Percentiles rank a stretch among this genome's conserved stretches.
Conservation (phyloP, 2,113 vertebrate genomes). For the Neolamprologus brichardi region DNA sequence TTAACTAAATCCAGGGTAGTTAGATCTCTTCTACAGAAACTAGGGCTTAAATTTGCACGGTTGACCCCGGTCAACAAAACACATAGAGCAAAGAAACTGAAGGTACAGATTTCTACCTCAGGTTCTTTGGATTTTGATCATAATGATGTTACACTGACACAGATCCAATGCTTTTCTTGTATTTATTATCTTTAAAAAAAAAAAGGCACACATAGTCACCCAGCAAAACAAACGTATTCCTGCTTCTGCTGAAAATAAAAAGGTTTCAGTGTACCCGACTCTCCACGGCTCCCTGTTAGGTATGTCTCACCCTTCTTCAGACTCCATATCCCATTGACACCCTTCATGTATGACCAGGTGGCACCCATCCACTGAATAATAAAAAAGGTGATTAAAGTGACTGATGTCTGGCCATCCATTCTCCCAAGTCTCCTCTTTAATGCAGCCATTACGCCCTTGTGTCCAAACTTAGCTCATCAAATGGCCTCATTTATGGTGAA, state of each 20-base stretch:
- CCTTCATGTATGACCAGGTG: conserved; percentile 62
- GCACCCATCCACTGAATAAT: conserved; percentile 65
- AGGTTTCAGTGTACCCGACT: conserved; percentile 12
- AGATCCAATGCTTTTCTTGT: conserved; percentile 53
- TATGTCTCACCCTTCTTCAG: conserved; percentile 1
- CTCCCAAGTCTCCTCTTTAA: conserved; percentile 58
- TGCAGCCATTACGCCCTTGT: conserved; percentile 54
- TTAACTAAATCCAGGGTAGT: not conserved
- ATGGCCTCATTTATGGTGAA: conserved; percentile 60
- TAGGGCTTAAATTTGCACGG: not conserved
- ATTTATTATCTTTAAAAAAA: conserved; percentile 35
- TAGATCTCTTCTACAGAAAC: not conserved
- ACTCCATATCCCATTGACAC: conserved; percentile 44
- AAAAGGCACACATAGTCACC: not conserved
- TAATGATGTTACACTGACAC: conserved; percentile 32
- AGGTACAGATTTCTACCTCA: conserved; percentile 13
- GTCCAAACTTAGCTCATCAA: conserved; percentile 71
- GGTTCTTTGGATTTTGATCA: conserved; percentile 32
- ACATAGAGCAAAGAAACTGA: not conserved
- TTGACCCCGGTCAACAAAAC: not conserved
- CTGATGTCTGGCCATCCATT: conserved; percentile 61
- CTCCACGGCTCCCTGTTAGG: not conserved
- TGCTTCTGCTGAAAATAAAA: conserved; percentile 15
- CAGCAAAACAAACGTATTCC: conserved; percentile 12
- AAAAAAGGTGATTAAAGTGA: conserved; percentile 71